Conservation (phyloP, 64 coral and sea anemone genomes). For the Orbicella faveolata region DNA sequence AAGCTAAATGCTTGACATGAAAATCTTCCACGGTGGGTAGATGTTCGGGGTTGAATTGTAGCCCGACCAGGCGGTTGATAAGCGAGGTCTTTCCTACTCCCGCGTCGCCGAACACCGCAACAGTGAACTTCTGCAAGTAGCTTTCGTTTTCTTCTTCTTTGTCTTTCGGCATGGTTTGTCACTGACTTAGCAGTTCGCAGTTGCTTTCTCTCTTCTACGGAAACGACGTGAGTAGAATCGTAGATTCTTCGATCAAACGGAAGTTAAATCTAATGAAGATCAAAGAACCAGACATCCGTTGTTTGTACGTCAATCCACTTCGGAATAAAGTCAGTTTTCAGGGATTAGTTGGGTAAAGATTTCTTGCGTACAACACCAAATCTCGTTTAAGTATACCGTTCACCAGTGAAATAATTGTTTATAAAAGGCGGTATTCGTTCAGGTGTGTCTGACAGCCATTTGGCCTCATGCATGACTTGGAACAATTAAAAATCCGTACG, state of each 20-base stretch:
- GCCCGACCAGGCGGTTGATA: constrained; percentile 59
- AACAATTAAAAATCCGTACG: background rate
- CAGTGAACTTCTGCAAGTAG: constrained; percentile 69
- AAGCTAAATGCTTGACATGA: constrained; percentile 69
- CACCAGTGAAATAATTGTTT: background rate
- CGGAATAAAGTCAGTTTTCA: no score
- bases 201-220: no score
- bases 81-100: constrained; percentile 82
- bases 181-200: no score
- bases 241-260: no score
- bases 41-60: constrained; percentile 54
- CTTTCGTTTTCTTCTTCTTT: background rate
- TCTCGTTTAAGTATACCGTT: background rate
- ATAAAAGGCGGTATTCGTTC: background rate
- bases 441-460: background rate
- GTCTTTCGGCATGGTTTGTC: background rate
- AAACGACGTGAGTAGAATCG: no score
- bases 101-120: constrained; percentile 80
- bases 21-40: constrained; percentile 83
- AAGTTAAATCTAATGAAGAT: no score
- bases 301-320: no score
- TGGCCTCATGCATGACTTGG: background rate
- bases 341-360: background rate
- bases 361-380: background rate
- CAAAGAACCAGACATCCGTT: no score